Evolutionary conservation across 2,113 vertebrate genomes (phyloP), one percentile per base, ranked within the genome.

Genomic region (Odontesthes bonariensis): DNA sequence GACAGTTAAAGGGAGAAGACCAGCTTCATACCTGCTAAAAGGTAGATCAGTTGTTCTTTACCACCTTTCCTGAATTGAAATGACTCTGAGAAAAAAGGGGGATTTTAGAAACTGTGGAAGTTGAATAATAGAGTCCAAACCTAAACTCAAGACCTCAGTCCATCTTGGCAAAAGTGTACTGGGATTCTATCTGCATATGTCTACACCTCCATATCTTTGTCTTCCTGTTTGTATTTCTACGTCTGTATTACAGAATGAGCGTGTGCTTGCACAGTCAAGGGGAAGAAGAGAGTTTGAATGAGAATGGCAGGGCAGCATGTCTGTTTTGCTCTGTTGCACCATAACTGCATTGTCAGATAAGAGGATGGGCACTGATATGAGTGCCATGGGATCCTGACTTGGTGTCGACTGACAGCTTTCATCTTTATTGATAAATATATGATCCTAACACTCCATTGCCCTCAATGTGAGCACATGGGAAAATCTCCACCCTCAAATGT

Each of bases 271-370:
- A 16, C 60, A 77, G 73, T 63, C 52, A 57, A 74, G 49, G 38
- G 51, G 55, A 71, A 16, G 47, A 66, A 23, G 57, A 56, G 38
- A 35, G 52, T 13, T 33, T 82, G 70, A 84, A 83, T 66, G 73
- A 61, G 56, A 78, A 46, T 17, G 32, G 23, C 51, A 51, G 77
- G 61, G 61, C 69, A 85, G 69, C 72, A 52, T 52, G 38, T 69
- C 65, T 77, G 82, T 87, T 85, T 78, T 84, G 84, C 79, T 83
- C 72, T 82, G 76, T 81, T 88, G 84, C 71, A 81, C 79, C 73
- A 77, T 79, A 80, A 85, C 70, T 63, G 58, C 9, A 9, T 55
- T 89, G 81, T 81, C 77, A 85, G 72, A 78, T 75, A 47, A 55
- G 63, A 78, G 68, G 64, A 79, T 64, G 69, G 70, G 42, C 60